Evolutionary conservation across 2,113 vertebrate genomes (phyloP).

Genomic region (Myocastor coypus): DNA sequence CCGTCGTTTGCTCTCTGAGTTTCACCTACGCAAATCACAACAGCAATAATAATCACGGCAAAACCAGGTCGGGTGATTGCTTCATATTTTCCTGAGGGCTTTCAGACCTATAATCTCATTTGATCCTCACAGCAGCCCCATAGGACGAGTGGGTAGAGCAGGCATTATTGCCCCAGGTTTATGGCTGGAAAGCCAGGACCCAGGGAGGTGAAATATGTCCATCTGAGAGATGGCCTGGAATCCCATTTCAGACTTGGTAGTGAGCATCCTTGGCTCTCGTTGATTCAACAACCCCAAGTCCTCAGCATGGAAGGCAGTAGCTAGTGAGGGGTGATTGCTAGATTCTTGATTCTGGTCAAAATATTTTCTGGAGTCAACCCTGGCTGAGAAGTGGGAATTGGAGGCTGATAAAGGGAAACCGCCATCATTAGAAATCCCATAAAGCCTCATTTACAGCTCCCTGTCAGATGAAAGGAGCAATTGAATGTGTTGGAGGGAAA

Average conservation of each 20-base stretch:
- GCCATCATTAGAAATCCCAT: slow-evolving; percentile 76
- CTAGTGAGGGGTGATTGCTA: not conserved
- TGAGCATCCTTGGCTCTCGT: not conserved
- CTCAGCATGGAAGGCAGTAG: not conserved
- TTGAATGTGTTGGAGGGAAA: slow-evolving; percentile 60
- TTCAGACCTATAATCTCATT: slow-evolving; percentile 39
- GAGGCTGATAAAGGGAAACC: slow-evolving; percentile 73
- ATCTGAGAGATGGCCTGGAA: not conserved
- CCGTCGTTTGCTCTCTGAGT: not conserved
- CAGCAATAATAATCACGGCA: not conserved
- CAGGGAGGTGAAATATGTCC: not conserved
- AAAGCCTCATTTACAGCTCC: slow-evolving; percentile 73
- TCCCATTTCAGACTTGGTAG: not conserved
- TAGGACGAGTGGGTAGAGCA: not conserved
- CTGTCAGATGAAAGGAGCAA: slow-evolving; percentile 70
- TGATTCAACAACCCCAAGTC: not conserved
- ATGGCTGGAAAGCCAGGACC: not conserved
- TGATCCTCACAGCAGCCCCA: not conserved
- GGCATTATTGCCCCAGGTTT: slow-evolving; percentile 4
- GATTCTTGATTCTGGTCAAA: slow-evolving; percentile 52
- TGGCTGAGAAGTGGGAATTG: slow-evolving; percentile 61
- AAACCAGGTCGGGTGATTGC: not conserved
- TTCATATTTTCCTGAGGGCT: slow-evolving; percentile 51
- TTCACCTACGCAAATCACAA: slow-evolving; percentile 31
- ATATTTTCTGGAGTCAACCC: slow-evolving; percentile 22